Conservation (phyloP, 2,888 invertebrate genomes). For the Dysmachus trigonus region DNA sequence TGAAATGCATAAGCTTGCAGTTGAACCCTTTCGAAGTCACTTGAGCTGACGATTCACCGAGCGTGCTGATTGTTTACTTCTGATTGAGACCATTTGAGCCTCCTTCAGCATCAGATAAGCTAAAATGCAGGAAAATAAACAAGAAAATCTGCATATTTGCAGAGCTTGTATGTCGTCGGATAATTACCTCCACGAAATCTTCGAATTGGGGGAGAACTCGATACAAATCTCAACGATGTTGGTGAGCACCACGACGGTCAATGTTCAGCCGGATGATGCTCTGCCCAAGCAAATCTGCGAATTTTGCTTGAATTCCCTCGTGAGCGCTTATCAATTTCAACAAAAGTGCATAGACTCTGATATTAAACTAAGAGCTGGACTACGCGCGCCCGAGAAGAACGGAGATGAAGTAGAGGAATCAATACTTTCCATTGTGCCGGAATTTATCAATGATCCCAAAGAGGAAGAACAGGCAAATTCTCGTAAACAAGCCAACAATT, state of each 20-base stretch:
- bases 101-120: not conserved
- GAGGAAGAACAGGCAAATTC: not conserved
- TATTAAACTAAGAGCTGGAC: conserved; percentile 57
- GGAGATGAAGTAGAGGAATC: not conserved
- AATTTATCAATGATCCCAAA: not conserved
- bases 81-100: not conserved
- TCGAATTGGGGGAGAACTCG: conserved; percentile 4
- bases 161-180: conserved; percentile 50
- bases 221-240: conserved; percentile 58
- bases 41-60: not conserved
- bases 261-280: conserved; percentile 67
- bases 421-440: not conserved
- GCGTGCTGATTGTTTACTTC: not conserved
- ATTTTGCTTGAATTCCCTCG: conserved; percentile 66
- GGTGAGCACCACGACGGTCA: conserved; percentile 57
- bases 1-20: not conserved
- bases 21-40: not conserved
- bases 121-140: not conserved
- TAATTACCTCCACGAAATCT: conserved; percentile 30
- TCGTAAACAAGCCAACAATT: not conserved
- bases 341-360: conserved; percentile 65
- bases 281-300: conserved; percentile 70
- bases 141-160: conserved; percentile 42
- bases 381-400: not conserved
- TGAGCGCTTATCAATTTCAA: conserved; percentile 66